Conservation (phyloP, 2,888 invertebrate genomes). For the Magallana nippona region DNA sequence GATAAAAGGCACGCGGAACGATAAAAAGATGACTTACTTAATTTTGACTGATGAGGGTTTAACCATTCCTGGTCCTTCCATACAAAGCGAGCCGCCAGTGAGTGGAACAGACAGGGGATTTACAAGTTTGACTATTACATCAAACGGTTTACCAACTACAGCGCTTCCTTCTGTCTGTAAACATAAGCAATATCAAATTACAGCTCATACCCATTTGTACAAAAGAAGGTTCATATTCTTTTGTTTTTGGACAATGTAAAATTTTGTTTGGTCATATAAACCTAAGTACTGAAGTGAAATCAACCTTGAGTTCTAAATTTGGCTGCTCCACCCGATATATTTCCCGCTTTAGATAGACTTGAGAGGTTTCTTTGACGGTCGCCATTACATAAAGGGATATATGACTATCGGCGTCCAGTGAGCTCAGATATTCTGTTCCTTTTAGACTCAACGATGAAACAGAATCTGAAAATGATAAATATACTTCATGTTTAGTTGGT, state of each 20-base stretch:
- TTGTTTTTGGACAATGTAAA: background rate
- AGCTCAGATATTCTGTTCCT: slow-evolving; percentile 68
- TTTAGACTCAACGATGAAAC: slow-evolving; percentile 64
- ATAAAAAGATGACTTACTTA: slow-evolving; percentile 63
- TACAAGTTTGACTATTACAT: slow-evolving; percentile 71
- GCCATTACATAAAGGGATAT: slow-evolving; percentile 73
- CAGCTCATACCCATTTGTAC: background rate
- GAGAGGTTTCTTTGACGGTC: slow-evolving; percentile 72
- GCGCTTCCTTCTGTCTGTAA: slow-evolving; percentile 71
- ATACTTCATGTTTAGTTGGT: no score
- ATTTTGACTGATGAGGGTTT: slow-evolving; percentile 68
- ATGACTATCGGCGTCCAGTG: slow-evolving; percentile 73
- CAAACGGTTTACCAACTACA: slow-evolving; percentile 70
- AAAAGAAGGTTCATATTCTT: no score
- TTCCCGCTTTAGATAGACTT: slow-evolving; percentile 69
- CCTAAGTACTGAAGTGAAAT: background rate
- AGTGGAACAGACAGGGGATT: slow-evolving; percentile 74
- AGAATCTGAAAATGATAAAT: slow-evolving; percentile 52
- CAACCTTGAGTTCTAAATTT: slow-evolving; percentile 73
- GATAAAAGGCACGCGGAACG: background rate
- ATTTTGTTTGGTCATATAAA: background rate
- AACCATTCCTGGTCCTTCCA: slow-evolving; percentile 75
- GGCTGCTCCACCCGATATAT: slow-evolving; percentile 74
- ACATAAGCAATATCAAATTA: background rate
- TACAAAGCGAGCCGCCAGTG: slow-evolving; percentile 70